Evolutionary conservation across 1,140 invertebrate genomes (phyloP).

Genomic region (Nasonia longicornis): DNA sequence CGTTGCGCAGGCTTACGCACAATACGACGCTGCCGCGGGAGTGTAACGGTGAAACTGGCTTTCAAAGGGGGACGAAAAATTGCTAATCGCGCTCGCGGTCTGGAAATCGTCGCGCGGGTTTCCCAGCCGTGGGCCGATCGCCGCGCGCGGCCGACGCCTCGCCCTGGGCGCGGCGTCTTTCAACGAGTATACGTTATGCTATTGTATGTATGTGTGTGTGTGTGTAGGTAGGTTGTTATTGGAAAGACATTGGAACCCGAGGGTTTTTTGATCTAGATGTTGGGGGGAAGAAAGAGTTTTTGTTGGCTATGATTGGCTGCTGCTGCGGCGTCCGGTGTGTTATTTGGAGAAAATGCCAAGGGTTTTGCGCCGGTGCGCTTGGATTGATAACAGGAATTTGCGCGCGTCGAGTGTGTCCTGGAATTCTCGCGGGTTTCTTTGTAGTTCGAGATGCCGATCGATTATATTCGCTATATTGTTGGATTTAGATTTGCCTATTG

Average conservation of each 20-base stretch:
- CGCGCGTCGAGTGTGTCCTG: too few species aligned
- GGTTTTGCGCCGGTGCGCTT: background rate
- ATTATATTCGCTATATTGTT: too few species aligned
- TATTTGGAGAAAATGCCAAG: background rate
- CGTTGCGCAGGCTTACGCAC: background rate
- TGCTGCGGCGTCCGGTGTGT: background rate
- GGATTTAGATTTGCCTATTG: too few species aligned
- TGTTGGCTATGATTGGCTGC: too few species aligned
- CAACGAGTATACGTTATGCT: background rate
- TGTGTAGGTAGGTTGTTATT: background rate
- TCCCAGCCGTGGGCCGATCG: slow-evolving; percentile 1
- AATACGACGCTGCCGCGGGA: background rate
- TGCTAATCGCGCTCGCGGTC: background rate
- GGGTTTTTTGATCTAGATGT: too few species aligned
- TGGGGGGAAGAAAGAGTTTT: too few species aligned
- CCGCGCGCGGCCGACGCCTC: background rate
- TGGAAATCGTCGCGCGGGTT: slow-evolving; percentile 3
- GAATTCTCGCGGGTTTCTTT: too few species aligned
- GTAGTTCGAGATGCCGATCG: too few species aligned
- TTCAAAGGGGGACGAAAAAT: slow-evolving; percentile 2
- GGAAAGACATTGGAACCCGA: too few species aligned
- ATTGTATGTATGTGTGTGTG: background rate
- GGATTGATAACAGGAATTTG: slow-evolving; percentile 1
- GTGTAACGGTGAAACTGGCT: slow-evolving; percentile 36
- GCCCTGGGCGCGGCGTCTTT: background rate